A percentile compares a stretch with the other conserved stretches of the same genome.
Conservation (phyloP, 2,797 vertebrate species). For the Streptopelia turtur region DNA sequence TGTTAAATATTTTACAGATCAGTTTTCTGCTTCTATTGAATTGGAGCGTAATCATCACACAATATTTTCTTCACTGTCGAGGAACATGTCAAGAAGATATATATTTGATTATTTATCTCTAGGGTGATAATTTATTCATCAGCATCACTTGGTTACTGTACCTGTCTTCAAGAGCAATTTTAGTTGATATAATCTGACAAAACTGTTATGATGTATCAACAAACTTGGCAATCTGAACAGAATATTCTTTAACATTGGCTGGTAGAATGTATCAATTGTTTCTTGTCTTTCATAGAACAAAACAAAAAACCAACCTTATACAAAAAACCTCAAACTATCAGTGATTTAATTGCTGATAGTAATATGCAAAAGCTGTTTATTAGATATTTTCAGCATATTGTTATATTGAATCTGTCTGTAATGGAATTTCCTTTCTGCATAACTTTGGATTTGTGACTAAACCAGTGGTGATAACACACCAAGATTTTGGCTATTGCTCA, state of each 20-base stretch:
- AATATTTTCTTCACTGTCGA: not conserved
- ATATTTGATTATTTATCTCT: constrained; percentile 23
- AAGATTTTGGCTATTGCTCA: rapidly evolving
- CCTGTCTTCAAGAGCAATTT: constrained; percentile 5
- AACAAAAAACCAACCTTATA: not conserved
- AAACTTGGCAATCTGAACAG: not conserved
- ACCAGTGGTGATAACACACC: not conserved
- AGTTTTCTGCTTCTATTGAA: not conserved
- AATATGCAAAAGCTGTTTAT: not conserved
- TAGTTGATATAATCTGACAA: not conserved
- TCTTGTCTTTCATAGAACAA: not conserved
- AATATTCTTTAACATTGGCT: not conserved
- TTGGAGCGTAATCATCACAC: constrained; percentile 9
- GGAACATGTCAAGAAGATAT: not conserved
- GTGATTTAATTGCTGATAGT: not conserved
- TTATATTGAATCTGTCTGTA: not conserved
- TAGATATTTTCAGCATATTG: not conserved
- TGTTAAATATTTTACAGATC: constrained; percentile 30
- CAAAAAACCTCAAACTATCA: not conserved
- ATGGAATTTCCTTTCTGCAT: not conserved
- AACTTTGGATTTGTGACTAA: not conserved
- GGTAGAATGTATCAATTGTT: not conserved
- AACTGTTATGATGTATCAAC: constrained; percentile 15
- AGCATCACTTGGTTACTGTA: not conserved
- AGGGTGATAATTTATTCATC: not conserved